phyloP scores from a whole-genome alignment of 2,797 vertebrate species.

The Antennarius maculatus region DNA sequence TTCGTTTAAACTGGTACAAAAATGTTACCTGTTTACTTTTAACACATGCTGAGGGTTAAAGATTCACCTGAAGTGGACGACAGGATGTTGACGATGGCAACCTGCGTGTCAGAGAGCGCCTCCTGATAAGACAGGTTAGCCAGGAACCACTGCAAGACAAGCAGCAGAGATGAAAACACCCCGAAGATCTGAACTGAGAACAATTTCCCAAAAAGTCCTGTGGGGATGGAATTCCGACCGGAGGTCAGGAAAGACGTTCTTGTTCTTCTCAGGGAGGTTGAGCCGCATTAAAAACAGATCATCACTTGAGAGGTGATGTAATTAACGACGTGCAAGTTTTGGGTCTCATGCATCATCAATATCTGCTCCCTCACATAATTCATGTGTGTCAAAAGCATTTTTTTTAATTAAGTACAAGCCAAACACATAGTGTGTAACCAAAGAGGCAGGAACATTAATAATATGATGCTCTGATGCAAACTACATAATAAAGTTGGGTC shows the following conservation, averaged over 20 bases:
- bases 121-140: constrained; percentile 97
- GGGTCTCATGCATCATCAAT: background rate
- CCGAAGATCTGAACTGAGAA: background rate
- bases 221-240: background rate
- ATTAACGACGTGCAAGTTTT: constrained; percentile 5
- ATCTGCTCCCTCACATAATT: constrained; percentile 3
- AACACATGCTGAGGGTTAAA: background rate
- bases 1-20: too few species aligned
- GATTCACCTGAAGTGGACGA: constrained; percentile 94
- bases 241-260: background rate
- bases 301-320: constrained; percentile 2
- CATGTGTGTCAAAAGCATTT: background rate
- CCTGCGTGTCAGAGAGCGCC: constrained; percentile 93
- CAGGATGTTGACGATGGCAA: constrained; percentile 94
- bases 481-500: background rate
- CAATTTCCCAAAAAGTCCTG: background rate
- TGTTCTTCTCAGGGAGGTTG: constrained; percentile 1
- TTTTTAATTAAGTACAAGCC: background rate
- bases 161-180: background rate
- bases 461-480: background rate
- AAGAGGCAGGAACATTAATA: background rate
- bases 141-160: constrained; percentile 91
- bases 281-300: constrained; percentile 30
- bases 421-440: background rate
- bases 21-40: too few species aligned